These are phyloP conservation scores for Amaurobius ferox DNA, from an alignment of 2,888 invertebrate genomes.

Conservation along the genomic window DNA sequence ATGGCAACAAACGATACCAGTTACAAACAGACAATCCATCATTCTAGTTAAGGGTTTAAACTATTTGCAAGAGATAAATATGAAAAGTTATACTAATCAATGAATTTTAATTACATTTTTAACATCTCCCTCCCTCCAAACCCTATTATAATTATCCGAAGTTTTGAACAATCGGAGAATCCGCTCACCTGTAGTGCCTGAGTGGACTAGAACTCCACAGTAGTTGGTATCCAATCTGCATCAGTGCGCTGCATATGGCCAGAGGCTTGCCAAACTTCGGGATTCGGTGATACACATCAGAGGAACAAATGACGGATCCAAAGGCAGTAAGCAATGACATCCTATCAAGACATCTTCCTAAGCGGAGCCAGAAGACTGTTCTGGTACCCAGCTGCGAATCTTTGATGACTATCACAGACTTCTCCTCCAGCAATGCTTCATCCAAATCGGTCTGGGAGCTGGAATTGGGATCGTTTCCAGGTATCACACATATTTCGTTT, in stretches of 20 bases:
- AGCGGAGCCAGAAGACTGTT: not conserved
- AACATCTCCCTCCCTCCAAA: not conserved
- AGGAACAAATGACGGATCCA: constrained; percentile 25
- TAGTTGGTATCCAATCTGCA: constrained; percentile 10
- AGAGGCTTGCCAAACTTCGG: constrained; percentile 13
- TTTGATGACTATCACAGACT: constrained; percentile 37
- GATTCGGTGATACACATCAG: not conserved
- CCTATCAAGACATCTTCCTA: not conserved
- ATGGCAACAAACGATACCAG: no score
- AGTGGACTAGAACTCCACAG: constrained; percentile 32
- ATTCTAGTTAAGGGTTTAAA: not conserved
- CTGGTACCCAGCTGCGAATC: constrained; percentile 13
- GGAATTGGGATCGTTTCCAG: no score
- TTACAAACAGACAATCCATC: not conserved
- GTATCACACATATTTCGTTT: no score
- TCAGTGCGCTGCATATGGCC: constrained; percentile 14
- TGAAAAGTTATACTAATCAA: no score
- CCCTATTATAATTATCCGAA: not conserved
- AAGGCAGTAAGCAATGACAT: constrained; percentile 17
- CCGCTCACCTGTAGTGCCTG: constrained; percentile 28
- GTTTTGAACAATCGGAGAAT: not conserved
- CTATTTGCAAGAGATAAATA: no score
- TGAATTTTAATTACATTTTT: no score
- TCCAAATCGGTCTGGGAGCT: constrained; percentile 19
- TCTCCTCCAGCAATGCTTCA: constrained; percentile 18